phyloP scores from a whole-genome alignment of 2,113 vertebrate species.

The Falco punctatus region DNA sequence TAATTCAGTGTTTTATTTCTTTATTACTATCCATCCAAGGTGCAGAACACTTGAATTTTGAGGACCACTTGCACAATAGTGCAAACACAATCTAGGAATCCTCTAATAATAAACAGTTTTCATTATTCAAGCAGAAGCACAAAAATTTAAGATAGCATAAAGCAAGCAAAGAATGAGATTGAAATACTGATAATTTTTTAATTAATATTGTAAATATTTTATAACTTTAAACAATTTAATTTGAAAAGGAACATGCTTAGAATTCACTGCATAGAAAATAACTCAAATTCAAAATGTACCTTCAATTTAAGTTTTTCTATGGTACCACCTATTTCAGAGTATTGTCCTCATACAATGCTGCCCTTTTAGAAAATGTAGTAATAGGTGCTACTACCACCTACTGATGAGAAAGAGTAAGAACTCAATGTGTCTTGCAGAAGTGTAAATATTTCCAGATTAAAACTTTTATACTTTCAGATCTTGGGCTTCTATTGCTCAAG shows the following conservation, averaged over 20 bases:
- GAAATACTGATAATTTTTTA: not conserved
- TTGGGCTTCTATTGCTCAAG: not conserved
- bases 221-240: not conserved
- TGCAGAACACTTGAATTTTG: not conserved
- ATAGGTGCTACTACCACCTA: conserved; percentile 44
- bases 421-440: not conserved
- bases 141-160: not conserved
- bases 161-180: not conserved
- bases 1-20: not conserved
- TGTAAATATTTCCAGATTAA: not conserved
- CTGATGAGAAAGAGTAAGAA: conserved; percentile 15
- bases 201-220: too few relatives aligned
- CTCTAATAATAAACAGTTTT: not conserved
- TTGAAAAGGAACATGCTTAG: not conserved
- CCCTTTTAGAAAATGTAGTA: not conserved
- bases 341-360: not conserved
- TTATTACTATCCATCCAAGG: not conserved
- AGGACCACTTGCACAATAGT: not conserved
- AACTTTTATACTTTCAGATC: not conserved
- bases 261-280: not conserved
- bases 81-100: not conserved
- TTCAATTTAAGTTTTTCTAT: not conserved
- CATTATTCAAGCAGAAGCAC: not conserved
- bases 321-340: not conserved
- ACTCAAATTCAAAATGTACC: not conserved